These are phyloP conservation scores for Polymixis lichenea DNA, from an alignment of 2,888 invertebrate species.

Conservation along the genomic window DNA sequence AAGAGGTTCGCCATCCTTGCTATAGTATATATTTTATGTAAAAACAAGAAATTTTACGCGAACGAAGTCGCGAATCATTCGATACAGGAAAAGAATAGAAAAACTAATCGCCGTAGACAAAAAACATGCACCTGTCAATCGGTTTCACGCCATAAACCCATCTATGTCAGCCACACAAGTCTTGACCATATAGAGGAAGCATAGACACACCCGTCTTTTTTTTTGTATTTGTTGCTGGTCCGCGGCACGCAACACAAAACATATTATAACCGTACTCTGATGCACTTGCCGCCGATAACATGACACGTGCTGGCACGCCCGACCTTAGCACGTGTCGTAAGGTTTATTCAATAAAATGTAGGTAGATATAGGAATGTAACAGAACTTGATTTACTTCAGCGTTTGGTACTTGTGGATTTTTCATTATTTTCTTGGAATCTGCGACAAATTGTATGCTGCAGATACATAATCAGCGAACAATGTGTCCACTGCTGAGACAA, in stretches of 20 bases:
- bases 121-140: slow-evolving; percentile 35
- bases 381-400: slow-evolving; percentile 8
- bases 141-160: slow-evolving; percentile 31
- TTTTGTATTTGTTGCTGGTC: slow-evolving; percentile 25
- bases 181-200: slow-evolving; percentile 21
- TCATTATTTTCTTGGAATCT: not conserved
- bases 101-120: slow-evolving; percentile 11
- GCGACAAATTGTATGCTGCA: too few species aligned
- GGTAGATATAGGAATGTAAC: not conserved
- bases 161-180: slow-evolving; percentile 20
- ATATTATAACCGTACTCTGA: slow-evolving; percentile 53
- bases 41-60: not conserved
- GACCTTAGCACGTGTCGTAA: slow-evolving; percentile 37
- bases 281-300: slow-evolving; percentile 46
- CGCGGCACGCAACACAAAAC: slow-evolving; percentile 46
- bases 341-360: slow-evolving; percentile 14
- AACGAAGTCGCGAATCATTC: not conserved
- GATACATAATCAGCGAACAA: too few species aligned
- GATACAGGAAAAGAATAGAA: not conserved
- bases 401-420: not conserved
- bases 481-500: too few species aligned
- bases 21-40: too few species aligned
- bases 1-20: too few species aligned
- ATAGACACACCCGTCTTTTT: slow-evolving; percentile 39
- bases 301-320: slow-evolving; percentile 41